Percentiles rank a stretch among this genome's conserved stretches.
These are phyloP conservation scores for Tenthredo livida DNA, from an alignment of 2,888 invertebrate species.

Conservation along the genomic window DNA sequence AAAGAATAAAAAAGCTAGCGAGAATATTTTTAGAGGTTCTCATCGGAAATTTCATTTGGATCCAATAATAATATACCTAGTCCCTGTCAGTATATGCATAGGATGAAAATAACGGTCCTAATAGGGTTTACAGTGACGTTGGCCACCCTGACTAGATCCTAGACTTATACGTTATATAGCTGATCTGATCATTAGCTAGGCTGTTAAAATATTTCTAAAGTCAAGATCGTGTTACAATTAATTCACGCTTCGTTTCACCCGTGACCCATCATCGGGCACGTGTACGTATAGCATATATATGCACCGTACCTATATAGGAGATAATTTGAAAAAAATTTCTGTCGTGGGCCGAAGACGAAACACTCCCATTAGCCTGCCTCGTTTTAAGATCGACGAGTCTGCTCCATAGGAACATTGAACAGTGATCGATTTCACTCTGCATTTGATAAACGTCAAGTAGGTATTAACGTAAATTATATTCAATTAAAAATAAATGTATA, in stretches of 20 bases:
- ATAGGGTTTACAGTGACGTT: not conserved
- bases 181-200: conserved; percentile 23
- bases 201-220: conserved; percentile 29
- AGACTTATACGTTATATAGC: not conserved
- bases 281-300: not conserved
- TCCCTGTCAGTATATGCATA: not conserved
- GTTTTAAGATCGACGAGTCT: conserved; percentile 13
- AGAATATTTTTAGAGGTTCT: not conserved
- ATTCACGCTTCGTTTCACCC: conserved; percentile 37
- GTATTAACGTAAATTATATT: not conserved
- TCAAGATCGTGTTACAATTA: conserved; percentile 43
- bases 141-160: not conserved
- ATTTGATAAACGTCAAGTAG: not conserved
- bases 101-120: not conserved
- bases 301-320: not conserved
- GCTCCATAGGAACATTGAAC: not conserved
- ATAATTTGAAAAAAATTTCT: not conserved
- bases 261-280: not conserved
- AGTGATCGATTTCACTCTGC: conserved; percentile 27
- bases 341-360: conserved; percentile 35
- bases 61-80: too few relatives aligned
- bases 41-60: not conserved
- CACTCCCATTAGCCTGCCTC: conserved; percentile 13
- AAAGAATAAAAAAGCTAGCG: not conserved
- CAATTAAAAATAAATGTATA: not conserved